Conservation (phyloP, 2,113 vertebrate species). For the Rhynchomys soricoides region DNA sequence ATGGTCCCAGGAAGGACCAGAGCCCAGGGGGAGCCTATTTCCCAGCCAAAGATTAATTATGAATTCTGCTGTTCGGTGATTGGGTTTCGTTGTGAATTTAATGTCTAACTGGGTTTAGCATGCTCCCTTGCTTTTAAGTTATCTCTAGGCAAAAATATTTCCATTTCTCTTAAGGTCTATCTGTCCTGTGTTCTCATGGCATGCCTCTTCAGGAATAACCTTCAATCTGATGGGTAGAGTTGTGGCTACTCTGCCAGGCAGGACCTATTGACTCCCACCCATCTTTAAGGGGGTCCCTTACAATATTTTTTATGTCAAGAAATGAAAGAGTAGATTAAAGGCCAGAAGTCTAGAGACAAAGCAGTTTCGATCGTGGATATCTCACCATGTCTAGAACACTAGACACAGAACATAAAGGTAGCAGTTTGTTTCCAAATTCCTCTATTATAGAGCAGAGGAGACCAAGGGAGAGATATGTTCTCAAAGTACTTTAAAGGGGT, state of each 20-base stretch:
- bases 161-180: not conserved
- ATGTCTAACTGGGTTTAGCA: not conserved
- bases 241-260: not conserved
- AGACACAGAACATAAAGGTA: not conserved
- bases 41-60: not conserved
- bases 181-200: not conserved
- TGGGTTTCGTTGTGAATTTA: not conserved
- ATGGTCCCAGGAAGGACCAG: no score
- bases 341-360: not conserved
- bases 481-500: not conserved
- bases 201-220: not conserved
- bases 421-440: not conserved
- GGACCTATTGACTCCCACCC: not conserved
- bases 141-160: not conserved
- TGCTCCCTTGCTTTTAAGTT: not conserved
- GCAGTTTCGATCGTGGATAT: not conserved
- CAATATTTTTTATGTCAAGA: not conserved
- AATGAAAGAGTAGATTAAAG: not conserved
- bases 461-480: not conserved
- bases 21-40: not conserved
- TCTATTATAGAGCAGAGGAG: not conserved
- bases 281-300: not conserved
- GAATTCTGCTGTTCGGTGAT: not conserved
- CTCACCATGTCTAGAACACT: not conserved
- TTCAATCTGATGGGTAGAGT: not conserved